Evolutionary conservation across 2,113 vertebrate genomes (phyloP).

Genomic region (Chionodraco myersi): DNA sequence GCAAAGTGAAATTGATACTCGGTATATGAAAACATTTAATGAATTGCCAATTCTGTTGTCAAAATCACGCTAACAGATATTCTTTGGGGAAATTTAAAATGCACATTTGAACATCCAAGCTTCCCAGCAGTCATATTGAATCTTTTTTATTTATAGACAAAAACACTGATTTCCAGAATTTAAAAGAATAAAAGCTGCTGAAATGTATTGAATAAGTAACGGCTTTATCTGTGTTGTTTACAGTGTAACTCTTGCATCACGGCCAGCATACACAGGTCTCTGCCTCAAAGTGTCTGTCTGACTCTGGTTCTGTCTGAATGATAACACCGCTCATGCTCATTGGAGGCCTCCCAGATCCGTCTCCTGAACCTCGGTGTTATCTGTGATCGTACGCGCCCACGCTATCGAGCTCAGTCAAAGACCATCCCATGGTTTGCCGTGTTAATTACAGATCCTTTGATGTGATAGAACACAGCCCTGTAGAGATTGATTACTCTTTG

Average conservation of each 20-base stretch:
- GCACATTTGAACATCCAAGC: constrained; percentile 46
- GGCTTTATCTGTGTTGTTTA: constrained; percentile 59
- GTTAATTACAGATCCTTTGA: constrained; percentile 98
- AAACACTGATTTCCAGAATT: constrained; percentile 35
- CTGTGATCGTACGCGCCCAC: constrained; percentile 79
- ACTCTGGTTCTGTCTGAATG: constrained; percentile 53
- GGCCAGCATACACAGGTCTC: not conserved
- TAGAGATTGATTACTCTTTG: constrained; percentile 99
- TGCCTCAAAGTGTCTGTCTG: constrained; percentile 41
- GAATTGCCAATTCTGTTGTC: constrained; percentile 83
- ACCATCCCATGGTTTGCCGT: constrained; percentile 87
- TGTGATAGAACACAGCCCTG: constrained; percentile 97
- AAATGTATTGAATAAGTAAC: constrained; percentile 32
- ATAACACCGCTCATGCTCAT: constrained; percentile 69
- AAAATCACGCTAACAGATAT: constrained; percentile 80
- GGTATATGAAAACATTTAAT: constrained; percentile 81
- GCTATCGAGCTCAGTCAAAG: constrained; percentile 81
- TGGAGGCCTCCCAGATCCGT: constrained; percentile 72
- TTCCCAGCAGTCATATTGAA: constrained; percentile 38
- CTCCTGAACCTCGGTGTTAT: constrained; percentile 78
- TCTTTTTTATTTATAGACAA: constrained; percentile 54
- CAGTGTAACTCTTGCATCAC: constrained; percentile 62
- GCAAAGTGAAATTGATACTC: constrained; percentile 83
- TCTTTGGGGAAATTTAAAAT: constrained; percentile 75
- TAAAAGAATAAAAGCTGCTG: constrained; percentile 20